phyloP scores from a whole-genome alignment of 2,888 invertebrate genomes.

The Spodoptera exigua region DNA sequence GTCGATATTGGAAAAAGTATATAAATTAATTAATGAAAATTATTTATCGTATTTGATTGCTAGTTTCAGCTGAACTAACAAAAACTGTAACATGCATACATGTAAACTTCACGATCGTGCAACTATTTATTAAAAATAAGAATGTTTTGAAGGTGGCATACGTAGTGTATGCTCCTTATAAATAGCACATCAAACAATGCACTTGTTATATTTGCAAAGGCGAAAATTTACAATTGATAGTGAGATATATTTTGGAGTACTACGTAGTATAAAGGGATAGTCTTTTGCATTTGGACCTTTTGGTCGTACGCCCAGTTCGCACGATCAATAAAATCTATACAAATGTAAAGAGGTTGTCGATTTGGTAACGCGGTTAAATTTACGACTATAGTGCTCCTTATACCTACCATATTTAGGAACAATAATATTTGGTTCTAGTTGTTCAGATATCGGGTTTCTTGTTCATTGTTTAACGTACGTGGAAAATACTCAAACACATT shows the following conservation, averaged over 20 bases:
- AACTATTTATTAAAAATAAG: background rate
- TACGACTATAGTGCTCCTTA: no score
- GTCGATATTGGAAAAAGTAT: no score
- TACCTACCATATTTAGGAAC: no score
- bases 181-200: conserved; percentile 17
- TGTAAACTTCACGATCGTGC: background rate
- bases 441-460: conserved; percentile 23
- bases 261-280: no score
- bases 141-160: conserved; percentile 6
- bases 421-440: no score
- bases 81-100: conserved; percentile 2
- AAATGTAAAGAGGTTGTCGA: no score
- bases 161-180: background rate
- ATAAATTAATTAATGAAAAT: background rate
- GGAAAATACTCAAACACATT: conserved; percentile 58
- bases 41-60: conserved; percentile 8
- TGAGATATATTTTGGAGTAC: conserved; percentile 1
- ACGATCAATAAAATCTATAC: no score
- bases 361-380: no score
- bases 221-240: background rate
- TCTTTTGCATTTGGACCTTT: no score
- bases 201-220: conserved; percentile 27
- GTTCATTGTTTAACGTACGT: conserved; percentile 34
- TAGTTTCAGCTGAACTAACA: conserved; percentile 6
- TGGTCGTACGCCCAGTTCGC: no score